These are phyloP conservation scores for Smittia aterrima DNA, from an alignment of 2,888 invertebrate genomes.

Conservation along the genomic window DNA sequence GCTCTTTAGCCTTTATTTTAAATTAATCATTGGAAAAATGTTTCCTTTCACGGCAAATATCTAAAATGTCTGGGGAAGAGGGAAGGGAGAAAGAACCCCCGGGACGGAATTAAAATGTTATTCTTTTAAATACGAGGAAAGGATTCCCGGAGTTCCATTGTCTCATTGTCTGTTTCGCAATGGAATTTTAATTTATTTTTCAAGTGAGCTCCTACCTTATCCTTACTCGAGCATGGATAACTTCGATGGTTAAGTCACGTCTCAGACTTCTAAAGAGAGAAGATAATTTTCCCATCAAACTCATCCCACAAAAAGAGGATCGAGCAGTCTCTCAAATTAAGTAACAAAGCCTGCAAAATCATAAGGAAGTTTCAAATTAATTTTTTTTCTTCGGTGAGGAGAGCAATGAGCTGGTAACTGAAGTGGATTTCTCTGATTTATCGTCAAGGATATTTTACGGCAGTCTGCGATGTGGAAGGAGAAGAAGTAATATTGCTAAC, in stretches of 20 bases:
- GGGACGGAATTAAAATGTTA: not conserved
- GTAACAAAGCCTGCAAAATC: not conserved
- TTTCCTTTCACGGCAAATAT: not conserved
- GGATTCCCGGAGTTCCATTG: slow-evolving; percentile 8
- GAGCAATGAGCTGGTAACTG: not conserved
- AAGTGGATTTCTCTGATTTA: slow-evolving; percentile 33
- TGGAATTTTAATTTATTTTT: slow-evolving; percentile 23
- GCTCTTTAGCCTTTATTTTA: slow-evolving; percentile 11
- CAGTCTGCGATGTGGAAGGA: not conserved
- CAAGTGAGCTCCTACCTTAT: not conserved
- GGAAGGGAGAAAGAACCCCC: not conserved
- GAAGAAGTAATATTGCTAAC: not conserved
- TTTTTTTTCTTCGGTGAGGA: not conserved
- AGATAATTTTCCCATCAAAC: no score
- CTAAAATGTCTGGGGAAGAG: no score
- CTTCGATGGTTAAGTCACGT: no score
- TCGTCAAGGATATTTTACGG: slow-evolving; percentile 16
- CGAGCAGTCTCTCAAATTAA: not conserved
- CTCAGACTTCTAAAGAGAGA: no score
- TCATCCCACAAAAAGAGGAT: no score
- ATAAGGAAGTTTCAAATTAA: slow-evolving; percentile 26
- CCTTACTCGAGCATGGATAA: no score
- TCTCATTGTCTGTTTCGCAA: not conserved
- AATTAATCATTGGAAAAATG: slow-evolving; percentile 39
- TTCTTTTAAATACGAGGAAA: not conserved